Base-by-base conservation (phyloP, 2,797 vertebrate species). In the Gymnodraco acuticeps region DNA sequence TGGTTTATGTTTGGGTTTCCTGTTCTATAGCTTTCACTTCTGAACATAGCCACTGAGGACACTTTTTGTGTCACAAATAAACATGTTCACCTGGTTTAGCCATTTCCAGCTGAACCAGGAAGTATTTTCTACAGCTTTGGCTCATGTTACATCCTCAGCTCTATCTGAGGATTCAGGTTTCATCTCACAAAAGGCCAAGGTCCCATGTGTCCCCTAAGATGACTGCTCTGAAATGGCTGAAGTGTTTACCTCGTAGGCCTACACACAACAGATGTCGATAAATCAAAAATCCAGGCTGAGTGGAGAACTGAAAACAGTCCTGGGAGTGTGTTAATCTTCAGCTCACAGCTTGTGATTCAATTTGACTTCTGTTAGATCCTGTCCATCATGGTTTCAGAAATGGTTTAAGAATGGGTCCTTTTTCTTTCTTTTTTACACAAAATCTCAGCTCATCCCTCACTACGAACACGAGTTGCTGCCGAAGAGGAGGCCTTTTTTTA, bases 101-200 rank as follows among this genome's bases (percentile, higher is more conserved):
- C 27, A 27, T 27, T 27, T 27, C 27, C 27, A 9, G 48, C 55
- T 51, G 70, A 70, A 62, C 12, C 13, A 9, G 10, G 16, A 19
- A 74, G 9, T 48, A 15, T 64, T 75, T 69, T 70, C 31, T 50
- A 3, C 9, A 70, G 68, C 70, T 72, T 14, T 7, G 41, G 33
- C 45, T 78, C 55, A 46, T 2, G 9, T 16, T n/a, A 51, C 63
- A 52, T 52, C 20, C 64, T 70, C 59, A 41, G 70, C 64, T 70
- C 51, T 33, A 6, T 77, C 38, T 38, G 47, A 64, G 51, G 69
- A 51, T 23, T 61, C 0, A 9, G 71, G 66, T 74, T 58, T 81
- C 63, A 65, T 72, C 59, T 76, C 50, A 73, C 73, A 85, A 80
- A 81, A 86, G 80, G 72, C 80, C 63, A 56, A 10, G 51, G 68